Percentiles rank a stretch among this genome's conserved stretches.
These are phyloP conservation scores for Drosophila funebris DNA, from an alignment of 1,140 invertebrate genomes.

Conservation along the genomic window DNA sequence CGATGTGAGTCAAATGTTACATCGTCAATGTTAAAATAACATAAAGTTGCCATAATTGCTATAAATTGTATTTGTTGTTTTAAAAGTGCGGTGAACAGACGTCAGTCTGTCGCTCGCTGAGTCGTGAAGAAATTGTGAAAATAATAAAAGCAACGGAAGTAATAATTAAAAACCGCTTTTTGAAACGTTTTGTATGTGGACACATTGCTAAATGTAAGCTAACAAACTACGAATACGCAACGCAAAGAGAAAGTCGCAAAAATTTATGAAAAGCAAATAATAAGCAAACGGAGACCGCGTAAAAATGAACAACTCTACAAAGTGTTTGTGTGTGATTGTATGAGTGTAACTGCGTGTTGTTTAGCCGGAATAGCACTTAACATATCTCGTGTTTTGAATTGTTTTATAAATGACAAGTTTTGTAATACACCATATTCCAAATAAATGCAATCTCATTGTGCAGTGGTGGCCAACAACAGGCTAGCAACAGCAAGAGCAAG, in stretches of 20 bases:
- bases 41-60: slow-evolving; percentile 25
- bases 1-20: slow-evolving; percentile 4
- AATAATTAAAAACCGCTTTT: slow-evolving; percentile 33
- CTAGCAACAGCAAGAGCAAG: slow-evolving; percentile 62
- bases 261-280: slow-evolving; percentile 26
- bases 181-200: neutral
- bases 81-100: slow-evolving; percentile 44
- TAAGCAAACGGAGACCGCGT: slow-evolving; percentile 29
- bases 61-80: slow-evolving; percentile 44
- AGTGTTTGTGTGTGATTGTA: slow-evolving; percentile 4
- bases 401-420: slow-evolving; percentile 24
- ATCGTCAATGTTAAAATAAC: slow-evolving; percentile 17
- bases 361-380: slow-evolving; percentile 40
- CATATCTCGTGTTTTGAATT: slow-evolving; percentile 13
- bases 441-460: slow-evolving; percentile 70
- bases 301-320: slow-evolving; percentile 7
- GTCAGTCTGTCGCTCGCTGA: slow-evolving; percentile 25
- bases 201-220: slow-evolving; percentile 13
- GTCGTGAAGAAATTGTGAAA: slow-evolving; percentile 39
- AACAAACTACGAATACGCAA: slow-evolving; percentile 35
- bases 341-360: slow-evolving; percentile 26
- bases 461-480: slow-evolving; percentile 60
- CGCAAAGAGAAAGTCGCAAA: slow-evolving; percentile 46
- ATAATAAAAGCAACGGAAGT: slow-evolving; percentile 29
- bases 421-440: slow-evolving; percentile 33